phyloP scores from a whole-genome alignment of 2,888 invertebrate genomes.

The Eupithecia dodoneata region DNA sequence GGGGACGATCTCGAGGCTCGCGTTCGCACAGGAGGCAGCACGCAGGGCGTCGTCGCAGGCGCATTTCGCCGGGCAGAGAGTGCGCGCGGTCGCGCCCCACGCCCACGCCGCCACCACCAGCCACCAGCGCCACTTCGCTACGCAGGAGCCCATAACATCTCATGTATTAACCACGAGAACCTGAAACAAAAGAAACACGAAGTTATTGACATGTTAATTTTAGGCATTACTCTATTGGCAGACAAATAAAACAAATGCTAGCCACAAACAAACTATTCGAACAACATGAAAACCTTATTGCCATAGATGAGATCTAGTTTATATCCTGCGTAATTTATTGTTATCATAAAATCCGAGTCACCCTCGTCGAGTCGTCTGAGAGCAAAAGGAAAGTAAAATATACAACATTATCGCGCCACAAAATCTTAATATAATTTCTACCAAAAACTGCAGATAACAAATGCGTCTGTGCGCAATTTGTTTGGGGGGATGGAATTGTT shows the following conservation, averaged over 20 bases:
- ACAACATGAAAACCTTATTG: constrained; percentile 61
- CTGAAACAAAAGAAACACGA: constrained; percentile 65
- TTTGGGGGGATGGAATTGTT: constrained; percentile 74
- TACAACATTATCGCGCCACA: constrained; percentile 74
- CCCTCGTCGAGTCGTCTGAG: constrained; percentile 59
- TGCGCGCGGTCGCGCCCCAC: constrained; percentile 82
- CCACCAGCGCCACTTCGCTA: constrained; percentile 81
- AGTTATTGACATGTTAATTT: constrained; percentile 17
- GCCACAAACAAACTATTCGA: constrained; percentile 42
- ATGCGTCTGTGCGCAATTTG: constrained; percentile 75
- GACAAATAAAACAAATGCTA: constrained; percentile 19
- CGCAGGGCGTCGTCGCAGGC: constrained; percentile 91
- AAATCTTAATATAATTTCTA: constrained; percentile 81
- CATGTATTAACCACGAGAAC: constrained; percentile 75
- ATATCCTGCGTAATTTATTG: constrained; percentile 72
- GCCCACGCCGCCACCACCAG: constrained; percentile 83
- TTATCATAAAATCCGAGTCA: constrained; percentile 68
- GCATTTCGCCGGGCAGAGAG: constrained; percentile 92
- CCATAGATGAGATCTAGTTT: constrained; percentile 67
- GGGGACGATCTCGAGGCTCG: constrained; percentile 92
- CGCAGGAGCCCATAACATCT: constrained; percentile 83
- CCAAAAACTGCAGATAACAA: constrained; percentile 79
- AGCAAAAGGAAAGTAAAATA: constrained; percentile 68
- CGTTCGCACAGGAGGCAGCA: constrained; percentile 90
- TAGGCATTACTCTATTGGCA: not conserved